Base-by-base conservation (phyloP, 2,888 invertebrate species). In the Fragum fragum region DNA sequence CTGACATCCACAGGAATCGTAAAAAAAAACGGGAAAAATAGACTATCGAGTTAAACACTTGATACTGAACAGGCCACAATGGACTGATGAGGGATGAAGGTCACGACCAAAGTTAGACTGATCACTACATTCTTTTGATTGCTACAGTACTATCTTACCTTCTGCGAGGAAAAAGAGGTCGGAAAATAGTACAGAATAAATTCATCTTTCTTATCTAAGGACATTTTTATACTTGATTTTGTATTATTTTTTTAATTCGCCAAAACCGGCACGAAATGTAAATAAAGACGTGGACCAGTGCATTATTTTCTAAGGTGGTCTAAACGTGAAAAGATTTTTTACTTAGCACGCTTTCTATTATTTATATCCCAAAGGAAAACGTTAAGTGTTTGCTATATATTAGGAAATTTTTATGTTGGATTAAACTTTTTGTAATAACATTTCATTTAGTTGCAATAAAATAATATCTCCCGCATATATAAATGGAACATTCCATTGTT, bases 101-200 rank as follows among this genome's bases (percentile, higher is more conserved):
- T 71, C 55, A 71, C 36, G 14, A 52, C 11, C 18, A 5, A 61
- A 18, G 26, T 23, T 59, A 21, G 2, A 21, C 53, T 9, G 32
- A 36, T 36, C 32, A 6, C 9, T 9, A 6, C 32, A 9, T 9
- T 36, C 9, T 3, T 36, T 36, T 36, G 32, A 11, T 7, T 53
- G 29, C n/a, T 9, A 53, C 1, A 2, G 1, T 26, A 1, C 53
- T 26, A 21, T 1, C 42, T 61, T 59, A 90, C 92, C 90, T 92
- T 92, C 81, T 92, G 92, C 3, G 92, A 92, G 21, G 91, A 91
- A 79, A 88, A 91, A 26, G 92, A 92, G n/a, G 91, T 91, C 23
- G 92, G 91, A 68, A 91, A 91, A 81, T 91, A 92, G 73, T 89
- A 91, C 0, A 90, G 61, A 0, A 84, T 83, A 18, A 88, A 79